Percentiles rank a stretch among this genome's conserved stretches.
phyloP scores from a whole-genome alignment of 2,888 invertebrate species.

The Acronicta psi region DNA sequence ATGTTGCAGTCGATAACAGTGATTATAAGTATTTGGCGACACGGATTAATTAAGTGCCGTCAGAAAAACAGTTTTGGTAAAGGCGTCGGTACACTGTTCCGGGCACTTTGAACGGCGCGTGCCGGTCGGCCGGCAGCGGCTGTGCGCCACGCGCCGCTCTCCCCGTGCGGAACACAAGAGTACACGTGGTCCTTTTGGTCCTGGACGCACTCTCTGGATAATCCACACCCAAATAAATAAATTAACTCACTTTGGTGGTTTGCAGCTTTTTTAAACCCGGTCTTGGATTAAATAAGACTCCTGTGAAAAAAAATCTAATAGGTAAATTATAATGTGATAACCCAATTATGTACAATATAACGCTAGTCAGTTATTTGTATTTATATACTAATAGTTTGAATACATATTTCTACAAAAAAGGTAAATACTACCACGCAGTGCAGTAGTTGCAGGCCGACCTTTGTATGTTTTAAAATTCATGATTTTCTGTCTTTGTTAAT shows the following conservation, averaged over 20 bases:
- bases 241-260: constrained; percentile 78
- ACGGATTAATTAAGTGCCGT: constrained; percentile 85
- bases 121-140: constrained; percentile 60
- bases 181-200: constrained; percentile 58
- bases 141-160: constrained; percentile 40
- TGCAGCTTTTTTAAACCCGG: constrained; percentile 58
- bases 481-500: no score
- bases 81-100: constrained; percentile 79
- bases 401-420: no score
- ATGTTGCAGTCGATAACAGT: constrained; percentile 32
- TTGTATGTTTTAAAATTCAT: no score
- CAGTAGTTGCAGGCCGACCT: no score
- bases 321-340: constrained; percentile 2
- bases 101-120: constrained; percentile 77
- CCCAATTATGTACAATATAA: background rate
- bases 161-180: constrained; percentile 56
- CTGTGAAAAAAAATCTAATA: constrained; percentile 65
- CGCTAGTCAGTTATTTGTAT: no score
- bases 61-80: constrained; percentile 77
- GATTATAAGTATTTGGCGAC: constrained; percentile 65
- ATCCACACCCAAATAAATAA: constrained; percentile 85
- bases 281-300: constrained; percentile 70
- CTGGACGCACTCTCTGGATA: constrained; percentile 71
- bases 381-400: no score
- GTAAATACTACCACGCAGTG: no score